Percentiles rank a stretch among this genome's conserved stretches.
phyloP scores from a whole-genome alignment of 2,888 invertebrate species.

The Synanthedon andrenaeformis region DNA sequence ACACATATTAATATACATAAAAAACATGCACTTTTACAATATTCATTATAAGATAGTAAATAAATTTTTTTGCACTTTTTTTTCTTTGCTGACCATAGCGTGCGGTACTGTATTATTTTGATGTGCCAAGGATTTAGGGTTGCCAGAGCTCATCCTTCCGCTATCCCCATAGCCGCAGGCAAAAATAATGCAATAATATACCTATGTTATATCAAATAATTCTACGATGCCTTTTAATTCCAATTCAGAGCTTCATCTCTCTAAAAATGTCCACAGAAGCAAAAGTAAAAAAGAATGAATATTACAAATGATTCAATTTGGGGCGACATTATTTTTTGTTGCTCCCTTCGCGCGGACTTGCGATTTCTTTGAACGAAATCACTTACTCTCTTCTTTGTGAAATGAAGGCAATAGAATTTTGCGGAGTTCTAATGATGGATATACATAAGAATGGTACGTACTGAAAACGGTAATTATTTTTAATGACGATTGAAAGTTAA shows the following conservation, averaged over 20 bases:
- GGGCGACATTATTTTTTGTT: constrained; percentile 53
- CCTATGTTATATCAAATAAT: background rate
- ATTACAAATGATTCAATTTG: constrained; percentile 64
- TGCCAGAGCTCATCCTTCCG: too few species aligned
- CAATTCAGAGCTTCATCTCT: constrained; percentile 14
- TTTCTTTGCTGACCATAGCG: too few species aligned
- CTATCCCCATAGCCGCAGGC: too few species aligned
- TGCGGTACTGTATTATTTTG: too few species aligned
- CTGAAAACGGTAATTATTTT: background rate
- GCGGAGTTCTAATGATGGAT: constrained; percentile 19
- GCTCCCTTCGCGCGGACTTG: constrained; percentile 21
- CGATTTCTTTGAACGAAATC: constrained; percentile 46
- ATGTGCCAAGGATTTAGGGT: too few species aligned
- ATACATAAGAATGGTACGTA: constrained; percentile 1
- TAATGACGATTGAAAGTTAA: too few species aligned
- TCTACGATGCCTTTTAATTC: constrained; percentile 11
- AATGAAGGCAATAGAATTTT: constrained; percentile 36
- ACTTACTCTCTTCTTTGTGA: constrained; percentile 38
- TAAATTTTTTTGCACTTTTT: too few species aligned
- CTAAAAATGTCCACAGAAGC: constrained; percentile 38
- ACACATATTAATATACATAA: too few species aligned
- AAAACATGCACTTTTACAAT: too few species aligned
- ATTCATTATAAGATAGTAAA: too few species aligned
- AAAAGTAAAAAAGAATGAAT: constrained; percentile 52
- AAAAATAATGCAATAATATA: too few species aligned